Evolutionary conservation across 2,888 invertebrate genomes (phyloP).

Genomic region (Idaea dimidiata): DNA sequence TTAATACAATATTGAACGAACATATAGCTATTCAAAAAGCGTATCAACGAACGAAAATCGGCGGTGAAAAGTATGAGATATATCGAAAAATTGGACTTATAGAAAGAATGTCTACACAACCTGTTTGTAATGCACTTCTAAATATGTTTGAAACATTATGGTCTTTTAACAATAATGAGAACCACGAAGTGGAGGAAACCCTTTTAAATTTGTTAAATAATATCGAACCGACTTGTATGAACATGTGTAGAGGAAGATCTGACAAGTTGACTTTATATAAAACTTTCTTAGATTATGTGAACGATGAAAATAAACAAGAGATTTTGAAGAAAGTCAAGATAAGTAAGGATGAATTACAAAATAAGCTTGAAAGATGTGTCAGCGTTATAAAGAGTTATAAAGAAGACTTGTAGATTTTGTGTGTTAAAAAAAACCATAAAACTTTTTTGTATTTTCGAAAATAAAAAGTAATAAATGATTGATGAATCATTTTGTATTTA

Average conservation of each 20-base stretch:
- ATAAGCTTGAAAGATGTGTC: constrained; percentile 45
- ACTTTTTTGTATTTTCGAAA: too few relatives aligned
- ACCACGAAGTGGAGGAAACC: constrained; percentile 31
- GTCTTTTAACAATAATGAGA: constrained; percentile 34
- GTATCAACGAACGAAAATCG: constrained; percentile 33
- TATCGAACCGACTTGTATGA: constrained; percentile 51
- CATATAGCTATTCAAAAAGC: constrained; percentile 46
- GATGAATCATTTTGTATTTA: too few relatives aligned
- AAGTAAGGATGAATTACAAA: constrained; percentile 38
- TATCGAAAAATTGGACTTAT: constrained; percentile 62
- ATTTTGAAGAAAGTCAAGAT: constrained; percentile 32
- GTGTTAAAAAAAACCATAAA: too few relatives aligned
- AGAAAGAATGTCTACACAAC: constrained; percentile 49
- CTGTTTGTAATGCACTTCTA: constrained; percentile 56
- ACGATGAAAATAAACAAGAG: constrained; percentile 31
- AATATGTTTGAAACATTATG: constrained; percentile 47
- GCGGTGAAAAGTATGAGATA: constrained; percentile 38
- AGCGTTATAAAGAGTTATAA: constrained; percentile 37
- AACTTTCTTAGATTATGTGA: constrained; percentile 39
- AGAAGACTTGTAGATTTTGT: constrained; percentile 50
- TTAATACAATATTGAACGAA: constrained; percentile 60
- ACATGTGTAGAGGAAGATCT: constrained; percentile 38
- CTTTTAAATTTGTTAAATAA: constrained; percentile 51
- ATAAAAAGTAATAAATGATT: too few relatives aligned
- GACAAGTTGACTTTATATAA: constrained; percentile 44